Percentiles rank a stretch among this genome's conserved stretches.
Evolutionary conservation across 2,113 vertebrate species (phyloP).

Genomic region (Oceanodroma tethys): DNA sequence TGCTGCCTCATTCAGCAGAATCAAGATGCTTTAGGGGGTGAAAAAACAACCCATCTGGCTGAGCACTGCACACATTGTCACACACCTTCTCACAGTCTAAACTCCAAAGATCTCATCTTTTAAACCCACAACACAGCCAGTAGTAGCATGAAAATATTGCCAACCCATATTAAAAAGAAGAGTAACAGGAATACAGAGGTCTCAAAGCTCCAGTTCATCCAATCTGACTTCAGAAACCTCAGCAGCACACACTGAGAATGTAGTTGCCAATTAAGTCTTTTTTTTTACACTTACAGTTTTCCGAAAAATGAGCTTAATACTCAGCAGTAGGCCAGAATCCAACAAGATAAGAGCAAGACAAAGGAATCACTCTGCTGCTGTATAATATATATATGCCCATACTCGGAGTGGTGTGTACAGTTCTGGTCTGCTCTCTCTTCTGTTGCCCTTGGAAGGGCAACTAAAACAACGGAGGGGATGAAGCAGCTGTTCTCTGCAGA

Average conservation of each 20-base stretch:
- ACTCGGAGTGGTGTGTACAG: too few species aligned
- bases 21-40: not conserved
- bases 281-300: not conserved
- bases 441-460: not conserved
- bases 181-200: not conserved
- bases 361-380: not conserved
- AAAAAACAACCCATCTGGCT: not conserved
- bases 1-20: not conserved
- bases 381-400: not conserved
- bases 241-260: accelerated
- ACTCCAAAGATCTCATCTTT: not conserved
- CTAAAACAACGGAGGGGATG: not conserved
- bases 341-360: not conserved
- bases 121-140: not conserved
- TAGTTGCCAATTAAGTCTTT: not conserved
- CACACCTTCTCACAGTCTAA: not conserved
- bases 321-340: not conserved
- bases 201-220: not conserved
- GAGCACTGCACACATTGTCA: not conserved
- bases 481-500: not conserved
- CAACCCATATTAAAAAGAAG: not conserved
- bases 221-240: not conserved
- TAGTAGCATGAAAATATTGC: not conserved
- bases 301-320: not conserved
- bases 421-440: not conserved